Conservation (phyloP, 2,888 invertebrate genomes). For the Cabera pusaria region DNA sequence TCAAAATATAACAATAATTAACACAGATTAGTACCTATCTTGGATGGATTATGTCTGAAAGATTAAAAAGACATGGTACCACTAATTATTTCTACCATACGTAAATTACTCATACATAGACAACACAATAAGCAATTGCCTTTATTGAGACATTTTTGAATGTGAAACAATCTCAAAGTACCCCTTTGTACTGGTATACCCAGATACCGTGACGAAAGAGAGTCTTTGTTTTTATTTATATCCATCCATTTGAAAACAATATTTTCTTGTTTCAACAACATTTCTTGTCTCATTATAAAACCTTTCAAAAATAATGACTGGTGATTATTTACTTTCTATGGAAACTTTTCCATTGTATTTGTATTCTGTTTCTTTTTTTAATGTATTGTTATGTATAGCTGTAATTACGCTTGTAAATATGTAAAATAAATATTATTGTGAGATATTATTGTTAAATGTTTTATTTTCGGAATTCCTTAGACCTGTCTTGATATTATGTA, state of each 20-base stretch:
- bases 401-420: conserved; percentile 77
- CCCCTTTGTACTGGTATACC: conserved; percentile 30
- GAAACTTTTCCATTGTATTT: background rate
- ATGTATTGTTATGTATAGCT: conserved; percentile 42
- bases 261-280: too few relatives aligned
- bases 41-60: conserved; percentile 9
- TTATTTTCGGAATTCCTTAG: too few relatives aligned
- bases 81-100: too few relatives aligned
- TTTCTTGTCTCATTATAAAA: background rate
- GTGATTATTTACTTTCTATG: conserved; percentile 7
- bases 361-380: conserved; percentile 11
- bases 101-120: too few relatives aligned
- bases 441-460: conserved; percentile 15
- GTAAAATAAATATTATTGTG: conserved; percentile 63
- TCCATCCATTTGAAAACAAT: background rate
- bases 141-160: background rate
- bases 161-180: conserved; percentile 16
- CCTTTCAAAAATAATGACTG: conserved; percentile 6
- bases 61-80: conserved; percentile 4
- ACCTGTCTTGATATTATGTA: too few relatives aligned
- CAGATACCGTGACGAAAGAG: conserved; percentile 42
- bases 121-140: background rate
- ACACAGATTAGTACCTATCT: too few relatives aligned
- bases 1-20: too few relatives aligned
- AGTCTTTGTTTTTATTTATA: conserved; percentile 34